These are phyloP conservation scores for Pomatostomus ruficeps DNA, from an alignment of 2,113 vertebrate species.

Conservation along the genomic window DNA sequence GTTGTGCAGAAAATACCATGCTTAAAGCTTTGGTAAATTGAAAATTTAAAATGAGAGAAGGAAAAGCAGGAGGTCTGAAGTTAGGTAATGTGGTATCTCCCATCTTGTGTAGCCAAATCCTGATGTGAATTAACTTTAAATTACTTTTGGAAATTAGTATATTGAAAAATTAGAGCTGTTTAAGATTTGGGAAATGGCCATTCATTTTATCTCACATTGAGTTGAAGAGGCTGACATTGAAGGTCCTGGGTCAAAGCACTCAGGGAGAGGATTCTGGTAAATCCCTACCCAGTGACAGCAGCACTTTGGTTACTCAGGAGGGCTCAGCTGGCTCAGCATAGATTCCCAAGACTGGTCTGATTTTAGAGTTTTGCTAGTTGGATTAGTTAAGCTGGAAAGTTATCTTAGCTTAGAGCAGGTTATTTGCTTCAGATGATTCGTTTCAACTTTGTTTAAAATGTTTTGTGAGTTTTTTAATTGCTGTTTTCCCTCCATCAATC, in stretches of 20 bases:
- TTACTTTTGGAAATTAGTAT: neutral
- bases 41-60: neutral
- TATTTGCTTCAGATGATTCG: neutral
- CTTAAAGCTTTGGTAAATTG: neutral
- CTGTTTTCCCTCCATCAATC: neutral
- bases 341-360: neutral
- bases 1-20: neutral
- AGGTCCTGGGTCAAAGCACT: neutral
- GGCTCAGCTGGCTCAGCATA: rapidly evolving
- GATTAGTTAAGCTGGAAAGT: neutral
- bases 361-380: neutral
- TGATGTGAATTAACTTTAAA: neutral
- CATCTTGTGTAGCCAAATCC: neutral
- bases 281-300: neutral
- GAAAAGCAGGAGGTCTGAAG: neutral
- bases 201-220: neutral
- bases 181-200: neutral
- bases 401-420: neutral
- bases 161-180: neutral
- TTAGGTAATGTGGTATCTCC: neutral
- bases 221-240: neutral
- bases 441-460: neutral
- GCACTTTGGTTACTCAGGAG: neutral
- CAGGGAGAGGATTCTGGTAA: neutral
- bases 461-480: neutral